phyloP scores from a whole-genome alignment of 1,140 invertebrate genomes.

The Telenomus remus region DNA sequence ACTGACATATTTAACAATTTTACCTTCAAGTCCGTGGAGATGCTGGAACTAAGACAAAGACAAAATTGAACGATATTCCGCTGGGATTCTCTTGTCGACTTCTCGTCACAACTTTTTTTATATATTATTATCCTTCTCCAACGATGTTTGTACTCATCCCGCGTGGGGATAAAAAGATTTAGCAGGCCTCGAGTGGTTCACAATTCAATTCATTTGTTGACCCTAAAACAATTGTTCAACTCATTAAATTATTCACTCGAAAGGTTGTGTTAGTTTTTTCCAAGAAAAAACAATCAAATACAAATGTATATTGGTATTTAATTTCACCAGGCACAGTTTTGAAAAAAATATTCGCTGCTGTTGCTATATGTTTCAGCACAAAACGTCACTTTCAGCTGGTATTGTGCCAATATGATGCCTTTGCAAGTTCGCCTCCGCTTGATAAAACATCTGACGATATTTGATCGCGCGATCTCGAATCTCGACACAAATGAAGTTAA shows the following conservation, averaged over 20 bases:
- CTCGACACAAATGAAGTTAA: background rate
- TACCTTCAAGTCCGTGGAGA: constrained; percentile 2
- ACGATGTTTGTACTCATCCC: too few species aligned
- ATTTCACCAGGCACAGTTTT: constrained; percentile 29
- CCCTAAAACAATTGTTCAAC: too few species aligned
- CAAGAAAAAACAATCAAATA: too few species aligned
- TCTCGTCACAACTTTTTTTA: too few species aligned
- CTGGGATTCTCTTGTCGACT: constrained; percentile 3
- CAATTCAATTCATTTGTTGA: too few species aligned
- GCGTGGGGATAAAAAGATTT: too few species aligned
- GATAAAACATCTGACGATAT: background rate
- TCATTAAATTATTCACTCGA: too few species aligned
- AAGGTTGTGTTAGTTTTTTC: too few species aligned
- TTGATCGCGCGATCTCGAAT: constrained; percentile 4
- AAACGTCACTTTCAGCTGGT: constrained; percentile 38
- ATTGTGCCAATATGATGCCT: constrained; percentile 25
- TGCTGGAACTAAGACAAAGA: background rate
- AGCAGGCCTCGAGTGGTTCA: too few species aligned
- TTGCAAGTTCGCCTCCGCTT: constrained; percentile 9
- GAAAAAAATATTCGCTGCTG: constrained; percentile 30
- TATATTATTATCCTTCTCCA: too few species aligned
- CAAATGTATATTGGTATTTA: constrained; percentile 4
- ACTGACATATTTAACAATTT: constrained; percentile 13
- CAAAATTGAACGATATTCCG: constrained; percentile 2
- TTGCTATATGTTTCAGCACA: constrained; percentile 19